Evolutionary conservation across 2,888 invertebrate genomes (phyloP), one percentile per base, ranked within the genome.

Genomic region (Hemistola chrysoprasaria): DNA sequence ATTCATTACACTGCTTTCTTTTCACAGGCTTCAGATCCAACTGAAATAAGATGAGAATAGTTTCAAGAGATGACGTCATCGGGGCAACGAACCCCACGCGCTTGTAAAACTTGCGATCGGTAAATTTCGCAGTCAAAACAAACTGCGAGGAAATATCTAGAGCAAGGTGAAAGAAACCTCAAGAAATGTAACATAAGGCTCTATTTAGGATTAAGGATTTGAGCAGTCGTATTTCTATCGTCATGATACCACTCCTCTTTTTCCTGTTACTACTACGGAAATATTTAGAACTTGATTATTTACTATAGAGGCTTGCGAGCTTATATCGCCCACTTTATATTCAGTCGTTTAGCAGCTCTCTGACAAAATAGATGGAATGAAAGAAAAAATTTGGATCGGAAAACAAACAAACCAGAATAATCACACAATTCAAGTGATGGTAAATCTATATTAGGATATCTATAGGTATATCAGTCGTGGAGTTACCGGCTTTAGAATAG

Each of bases 61-160:
- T 67, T 66, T 32, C 36, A 2, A 30, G 6, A 44, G 46, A 42
- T 78, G 80, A 82, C 82, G 79, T 81, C 81, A 81, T 43, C 59
- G 47, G 85, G 71, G 53, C 78, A 74, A 68, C 59, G 79, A 80
- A 73, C 84, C 63, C 62, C 47, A 40, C 50, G 50, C 50, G 50
- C 62, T 66, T 70, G 65, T 73, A 75, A 81, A 83, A 78, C 70
- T 75, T 65, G 60, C 65, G 61, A 70, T 71, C 64, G 65, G 63
- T 65, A 61, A 77, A 72, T 76, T 81, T 83, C 69, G 78, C 85
- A 80, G 76, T 72, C 82, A 82, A 80, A 84, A 81, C 79, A 83
- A 78, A 72, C 68, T 54, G 36, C 27, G 36, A 23, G 41, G 20
- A 36, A 37, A 34, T 40, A n/a, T 8, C 11, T 11, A 4, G 6